Base-by-base conservation (phyloP, 1,140 invertebrate genomes). In the Scaptomyza graminum region DNA sequence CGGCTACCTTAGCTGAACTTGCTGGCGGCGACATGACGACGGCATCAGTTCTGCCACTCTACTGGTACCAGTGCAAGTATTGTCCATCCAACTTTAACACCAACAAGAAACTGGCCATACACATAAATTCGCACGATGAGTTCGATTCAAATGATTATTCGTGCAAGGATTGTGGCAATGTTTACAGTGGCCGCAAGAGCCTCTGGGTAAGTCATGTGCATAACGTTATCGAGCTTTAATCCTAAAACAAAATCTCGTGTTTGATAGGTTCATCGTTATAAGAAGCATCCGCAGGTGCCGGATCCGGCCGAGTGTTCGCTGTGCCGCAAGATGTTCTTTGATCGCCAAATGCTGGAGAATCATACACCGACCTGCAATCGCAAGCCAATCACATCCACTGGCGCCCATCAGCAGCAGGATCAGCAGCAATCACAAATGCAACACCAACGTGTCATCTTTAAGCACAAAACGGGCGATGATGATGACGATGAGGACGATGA, bases 1-100 rank as follows among this genome's bases (percentile, higher is more conserved):
- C 54, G 0, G 46, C 41, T 31, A 25, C 43, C 49, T 52, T 50
- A n/a, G 49, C 50, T 5, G 69, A 83, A 8, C 28, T 54, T 4
- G 54, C 41, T 5, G 65, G 41, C 6, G 65, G 78, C 0, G 60
- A 13, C 2, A n/a, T 28, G 4, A 39, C 39, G 15, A 15, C 34
- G 8, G 34, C 43, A 5, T 43, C 18, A 6, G 51, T 78, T 12
- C 60, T 78, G 12, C 90, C 90, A 0, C 55, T 90, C 1, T 91
- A 90, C 34, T 91, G 91, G 91, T 92, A 90, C 43, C 91, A 92
- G 54, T 92, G 91, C 78, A 90, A 92, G 50, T 92, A 91, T 61
- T 92, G 91, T 67, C 87, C 90, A 25, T 89, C 89, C 16, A 91
- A 91, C 25, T 92, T 92, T 43, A 90, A 92, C 50, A 91, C 91